Percentiles rank a stretch among this genome's conserved stretches.
Conservation (phyloP, 2,113 vertebrate species). For the Siphamia tubifer region DNA sequence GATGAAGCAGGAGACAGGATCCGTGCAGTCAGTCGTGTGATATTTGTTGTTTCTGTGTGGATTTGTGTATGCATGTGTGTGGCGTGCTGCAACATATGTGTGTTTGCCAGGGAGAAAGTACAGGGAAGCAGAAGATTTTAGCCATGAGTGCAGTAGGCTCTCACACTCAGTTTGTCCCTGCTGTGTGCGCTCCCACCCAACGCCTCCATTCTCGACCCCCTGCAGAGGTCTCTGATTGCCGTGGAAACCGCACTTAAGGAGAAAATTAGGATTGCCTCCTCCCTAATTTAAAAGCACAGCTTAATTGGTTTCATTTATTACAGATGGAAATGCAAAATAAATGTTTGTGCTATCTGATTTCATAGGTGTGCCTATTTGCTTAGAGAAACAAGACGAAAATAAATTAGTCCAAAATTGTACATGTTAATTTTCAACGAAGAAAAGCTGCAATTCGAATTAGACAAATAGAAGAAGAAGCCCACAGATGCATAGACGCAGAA, state of each 20-base stretch:
- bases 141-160: conserved; percentile 60
- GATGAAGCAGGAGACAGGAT: conserved; percentile 7
- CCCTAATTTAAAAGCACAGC: conserved; percentile 74
- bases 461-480: not conserved
- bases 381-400: conserved; percentile 31
- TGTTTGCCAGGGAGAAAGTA: conserved; percentile 28
- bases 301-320: conserved; percentile 80
- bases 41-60: conserved; percentile 14
- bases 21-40: conserved; percentile 20
- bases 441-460: not conserved
- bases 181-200: conserved; percentile 72
- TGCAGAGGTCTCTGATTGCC: conserved; percentile 75
- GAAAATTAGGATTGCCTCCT: conserved; percentile 79
- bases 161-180: conserved; percentile 69
- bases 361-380: conserved; percentile 65
- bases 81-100: conserved; percentile 31
- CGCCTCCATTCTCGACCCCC: conserved; percentile 73
- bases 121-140: conserved; percentile 59
- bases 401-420: conserved; percentile 22
- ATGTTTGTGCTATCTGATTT: conserved; percentile 56
- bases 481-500: conserved; percentile 5
- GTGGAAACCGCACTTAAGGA: conserved; percentile 79
- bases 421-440: conserved; percentile 7
- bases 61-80: conserved; percentile 14
- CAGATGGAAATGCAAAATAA: conserved; percentile 69